Conservation (phyloP, 2,888 invertebrate genomes). For the Eupelmus urozonus region DNA sequence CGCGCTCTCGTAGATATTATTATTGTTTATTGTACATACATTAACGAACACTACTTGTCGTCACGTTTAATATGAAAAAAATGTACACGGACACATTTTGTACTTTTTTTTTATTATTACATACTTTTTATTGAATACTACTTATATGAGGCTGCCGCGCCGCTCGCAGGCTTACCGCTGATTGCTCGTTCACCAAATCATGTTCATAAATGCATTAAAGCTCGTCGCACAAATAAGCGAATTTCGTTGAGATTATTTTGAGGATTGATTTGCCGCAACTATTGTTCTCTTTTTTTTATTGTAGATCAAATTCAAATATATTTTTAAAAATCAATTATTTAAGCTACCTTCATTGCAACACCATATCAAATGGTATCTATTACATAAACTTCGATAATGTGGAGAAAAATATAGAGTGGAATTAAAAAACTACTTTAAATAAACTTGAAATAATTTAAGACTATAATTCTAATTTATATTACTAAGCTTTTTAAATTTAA, state of each 20-base stretch:
- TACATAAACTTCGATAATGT: too few species aligned
- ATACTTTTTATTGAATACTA: constrained; percentile 66
- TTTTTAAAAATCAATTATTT: too few species aligned
- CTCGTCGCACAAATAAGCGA: constrained; percentile 67
- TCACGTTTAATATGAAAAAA: constrained; percentile 26
- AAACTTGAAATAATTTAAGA: too few species aligned
- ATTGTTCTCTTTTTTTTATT: too few species aligned
- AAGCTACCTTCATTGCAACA: too few species aligned
- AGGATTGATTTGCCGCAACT: too few species aligned
- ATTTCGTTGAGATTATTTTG: constrained; percentile 23
- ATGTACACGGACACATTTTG: constrained; percentile 50
- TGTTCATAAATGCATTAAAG: constrained; percentile 58
- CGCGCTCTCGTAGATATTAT: constrained; percentile 63
- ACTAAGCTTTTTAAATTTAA: too few species aligned
- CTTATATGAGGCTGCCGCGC: constrained; percentile 66
- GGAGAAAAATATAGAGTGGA: too few species aligned
- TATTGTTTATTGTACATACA: constrained; percentile 51
- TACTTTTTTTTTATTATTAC: constrained; percentile 57
- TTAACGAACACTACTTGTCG: constrained; percentile 6
- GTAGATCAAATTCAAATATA: too few species aligned
- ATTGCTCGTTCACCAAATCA: constrained; percentile 72
- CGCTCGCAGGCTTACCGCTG: constrained; percentile 77
- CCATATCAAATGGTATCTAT: too few species aligned
- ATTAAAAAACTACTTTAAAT: too few species aligned
- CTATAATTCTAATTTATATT: too few species aligned